Evolutionary conservation across 1,140 invertebrate genomes (phyloP), one percentile per base, ranked within the genome.

Genomic region (Atopsyche davidsoni): DNA sequence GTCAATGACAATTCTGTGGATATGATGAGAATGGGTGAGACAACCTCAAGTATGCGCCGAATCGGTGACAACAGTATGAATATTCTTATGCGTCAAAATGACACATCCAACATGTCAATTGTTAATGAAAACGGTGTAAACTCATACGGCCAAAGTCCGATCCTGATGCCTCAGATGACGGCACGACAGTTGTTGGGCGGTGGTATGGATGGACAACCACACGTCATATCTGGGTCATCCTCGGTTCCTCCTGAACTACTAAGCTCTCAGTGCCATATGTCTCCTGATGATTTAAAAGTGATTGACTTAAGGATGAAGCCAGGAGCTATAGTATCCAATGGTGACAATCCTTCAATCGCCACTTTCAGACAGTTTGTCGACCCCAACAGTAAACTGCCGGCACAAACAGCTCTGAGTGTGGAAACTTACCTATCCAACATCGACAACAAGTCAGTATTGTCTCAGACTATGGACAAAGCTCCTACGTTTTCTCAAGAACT

Each of bases 381-480:
- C 43, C 65, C 64, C 3, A 68, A 63, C 16, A 49, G 42, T 13
- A 69, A 78, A 4, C 57, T 82, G 2, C 76, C 77, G 0, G 64
- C 76, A 0, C 72, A 79, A 58, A 76, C 62, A 59, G 75, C 67
- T 3, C 72, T 74, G 51, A 79, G 78, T 66, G 67, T 79, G 14
- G 79, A 79, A 50, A 80, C 75, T 55, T 81, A 75, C 59, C 62
- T 81, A 2, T 79, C 76, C 25, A 73, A 76, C n/a, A 72, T 77
- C 13, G 75, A 53, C 51, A 63, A 61, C 13, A 72, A 66, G 61
- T 66, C 70, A 18, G 57, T 63, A 6, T 43, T 64, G 4, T 60
- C 61, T 24, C 64, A 59, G 60, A 63, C 63, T 23, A 52, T 59
- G 62, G 28, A 64, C 3, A 52, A 57, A 60, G 14, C 41, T 4